Evolutionary conservation across 2,888 invertebrate species (phyloP).

Genomic region (Trachelus iudaicus): DNA sequence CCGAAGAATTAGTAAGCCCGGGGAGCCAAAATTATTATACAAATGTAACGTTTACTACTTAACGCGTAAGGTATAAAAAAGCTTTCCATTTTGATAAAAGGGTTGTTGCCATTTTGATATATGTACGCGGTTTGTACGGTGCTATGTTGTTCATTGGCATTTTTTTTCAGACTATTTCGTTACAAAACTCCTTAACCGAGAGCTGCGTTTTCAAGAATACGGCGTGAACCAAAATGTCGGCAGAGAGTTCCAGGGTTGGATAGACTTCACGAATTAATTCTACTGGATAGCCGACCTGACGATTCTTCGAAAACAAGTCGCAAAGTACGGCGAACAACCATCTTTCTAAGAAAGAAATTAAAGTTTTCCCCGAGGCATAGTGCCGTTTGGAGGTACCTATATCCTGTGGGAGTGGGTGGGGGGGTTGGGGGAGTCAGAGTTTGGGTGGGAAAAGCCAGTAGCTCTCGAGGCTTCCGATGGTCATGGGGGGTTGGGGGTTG

Average conservation of each 20-base stretch:
- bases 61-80: background rate
- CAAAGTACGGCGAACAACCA: slow-evolving; percentile 41
- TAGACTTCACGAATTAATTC: slow-evolving; percentile 39
- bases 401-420: slow-evolving; percentile 35
- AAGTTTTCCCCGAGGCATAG: slow-evolving; percentile 56
- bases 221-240: slow-evolving; percentile 19
- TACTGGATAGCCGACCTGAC: slow-evolving; percentile 20
- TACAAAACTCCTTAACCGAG: slow-evolving; percentile 48
- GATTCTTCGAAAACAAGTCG: slow-evolving; percentile 6
- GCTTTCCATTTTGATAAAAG: background rate
- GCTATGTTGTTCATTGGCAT: background rate
- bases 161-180: slow-evolving; percentile 18
- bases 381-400: slow-evolving; percentile 15
- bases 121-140: background rate
- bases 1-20: slow-evolving; percentile 42
- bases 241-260: slow-evolving; percentile 22
- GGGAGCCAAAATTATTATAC: slow-evolving; percentile 46
- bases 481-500: background rate
- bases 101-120: background rate
- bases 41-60: slow-evolving; percentile 32
- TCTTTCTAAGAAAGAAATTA: slow-evolving; percentile 59
- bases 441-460: background rate
- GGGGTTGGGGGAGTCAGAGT: background rate
- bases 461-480: slow-evolving; percentile 15
- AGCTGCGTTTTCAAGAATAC: slow-evolving; percentile 40